A percentile compares a stretch with the other conserved stretches of the same genome.
Conservation (phyloP, 37 sponge, comb jelly and placozoan genomes). For the Agelas oroides region DNA sequence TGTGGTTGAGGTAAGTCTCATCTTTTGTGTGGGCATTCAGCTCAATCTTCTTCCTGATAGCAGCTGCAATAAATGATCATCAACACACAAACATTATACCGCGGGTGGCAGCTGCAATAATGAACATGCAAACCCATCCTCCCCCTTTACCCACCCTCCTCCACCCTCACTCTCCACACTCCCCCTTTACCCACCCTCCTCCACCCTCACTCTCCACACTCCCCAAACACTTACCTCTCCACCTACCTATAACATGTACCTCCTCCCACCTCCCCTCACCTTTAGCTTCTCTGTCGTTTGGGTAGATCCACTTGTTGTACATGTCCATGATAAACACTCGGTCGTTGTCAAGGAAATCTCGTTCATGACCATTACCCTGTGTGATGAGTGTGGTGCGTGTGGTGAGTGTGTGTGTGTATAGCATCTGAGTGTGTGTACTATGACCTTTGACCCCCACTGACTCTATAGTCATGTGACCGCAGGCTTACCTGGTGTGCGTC, state of each 20-base stretch:
- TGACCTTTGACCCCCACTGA: no score
- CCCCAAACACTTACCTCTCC: no score
- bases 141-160: no score
- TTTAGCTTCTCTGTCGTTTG: conserved; percentile 77
- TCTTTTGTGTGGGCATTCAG: conserved; percentile 59
- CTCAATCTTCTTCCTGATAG: conserved; percentile 55
- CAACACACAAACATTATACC: no score
- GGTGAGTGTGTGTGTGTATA: conserved; percentile 21
- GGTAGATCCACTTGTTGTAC: conserved; percentile 91
- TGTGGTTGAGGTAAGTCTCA: conserved; percentile 40
- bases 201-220: no score
- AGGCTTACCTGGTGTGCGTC: conserved; percentile 84
- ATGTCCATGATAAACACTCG: conserved; percentile 87
- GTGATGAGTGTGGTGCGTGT: no score
- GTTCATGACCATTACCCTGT: conserved; percentile 93
- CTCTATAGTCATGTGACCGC: no score
- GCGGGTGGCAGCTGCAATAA: conserved; percentile 46
- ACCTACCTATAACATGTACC: no score
- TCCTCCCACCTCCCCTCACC: conserved; percentile 4
- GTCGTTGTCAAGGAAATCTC: conserved; percentile 81
- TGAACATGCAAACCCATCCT: no score
- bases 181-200: no score
- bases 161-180: no score
- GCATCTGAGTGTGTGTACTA: background rate
- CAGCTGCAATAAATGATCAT: conserved; percentile 23